These are phyloP conservation scores for Cryptus viduatorius DNA, from an alignment of 2,888 invertebrate genomes.

Conservation along the genomic window DNA sequence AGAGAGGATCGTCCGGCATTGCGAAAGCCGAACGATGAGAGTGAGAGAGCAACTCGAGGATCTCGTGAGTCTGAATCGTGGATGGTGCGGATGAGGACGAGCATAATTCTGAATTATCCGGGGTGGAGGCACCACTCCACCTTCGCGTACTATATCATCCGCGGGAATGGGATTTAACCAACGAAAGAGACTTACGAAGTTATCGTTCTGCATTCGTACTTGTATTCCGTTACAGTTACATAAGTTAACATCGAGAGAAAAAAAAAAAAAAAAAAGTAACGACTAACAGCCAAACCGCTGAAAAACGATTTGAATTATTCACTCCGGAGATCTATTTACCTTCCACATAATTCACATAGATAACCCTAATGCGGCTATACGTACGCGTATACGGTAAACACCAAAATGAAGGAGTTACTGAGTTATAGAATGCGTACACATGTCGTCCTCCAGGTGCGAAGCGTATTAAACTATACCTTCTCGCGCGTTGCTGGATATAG, in stretches of 20 bases:
- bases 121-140: conserved; percentile 70
- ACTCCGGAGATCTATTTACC: conserved; percentile 44
- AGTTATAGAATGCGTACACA: background rate
- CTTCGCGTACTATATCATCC: conserved; percentile 77
- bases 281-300: conserved; percentile 18
- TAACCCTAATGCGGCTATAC: background rate
- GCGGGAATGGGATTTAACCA: conserved; percentile 76
- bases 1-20: conserved; percentile 62
- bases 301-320: conserved; percentile 45
- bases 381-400: background rate
- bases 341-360: conserved; percentile 47
- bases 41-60: conserved; percentile 44
- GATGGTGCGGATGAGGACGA: conserved; percentile 78
- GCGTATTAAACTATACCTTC: background rate
- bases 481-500: background rate
- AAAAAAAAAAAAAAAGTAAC: conserved; percentile 13
- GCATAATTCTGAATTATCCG: conserved; percentile 84
- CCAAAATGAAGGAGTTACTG: conserved; percentile 3
- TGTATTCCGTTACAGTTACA: conserved; percentile 31
- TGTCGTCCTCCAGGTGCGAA: conserved; percentile 11
- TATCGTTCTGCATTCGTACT: conserved; percentile 28
- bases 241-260: background rate
- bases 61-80: conserved; percentile 40
- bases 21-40: conserved; percentile 57
- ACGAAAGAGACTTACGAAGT: conserved; percentile 53